A percentile compares a stretch with the other conserved stretches of the same genome.
Conservation (phyloP, 1,140 invertebrate genomes). For the Aricia agestis region DNA sequence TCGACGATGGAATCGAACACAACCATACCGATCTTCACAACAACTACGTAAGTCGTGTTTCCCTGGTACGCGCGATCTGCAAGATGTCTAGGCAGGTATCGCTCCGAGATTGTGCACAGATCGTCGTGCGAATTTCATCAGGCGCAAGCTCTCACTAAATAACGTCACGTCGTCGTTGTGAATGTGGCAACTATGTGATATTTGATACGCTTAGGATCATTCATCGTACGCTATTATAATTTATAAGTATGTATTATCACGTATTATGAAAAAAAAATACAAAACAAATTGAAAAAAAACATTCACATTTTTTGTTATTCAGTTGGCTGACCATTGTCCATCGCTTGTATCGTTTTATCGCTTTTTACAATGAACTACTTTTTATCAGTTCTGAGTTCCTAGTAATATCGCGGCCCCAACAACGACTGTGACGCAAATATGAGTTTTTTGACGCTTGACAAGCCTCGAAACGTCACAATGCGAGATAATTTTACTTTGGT, state of each 20-base stretch:
- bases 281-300: too few species aligned
- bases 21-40: conserved; percentile 85
- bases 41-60: conserved; percentile 85
- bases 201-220: too few species aligned
- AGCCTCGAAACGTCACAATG: neutral
- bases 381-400: conserved; percentile 32
- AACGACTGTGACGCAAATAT: conserved; percentile 32
- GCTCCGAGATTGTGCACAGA: neutral
- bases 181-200: too few species aligned
- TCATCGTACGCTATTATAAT: too few species aligned
- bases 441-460: neutral
- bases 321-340: neutral
- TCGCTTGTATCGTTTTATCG: neutral
- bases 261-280: too few species aligned
- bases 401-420: conserved; percentile 59
- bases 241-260: too few species aligned
- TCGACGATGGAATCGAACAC: conserved; percentile 92
- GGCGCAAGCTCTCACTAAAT: too few species aligned
- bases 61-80: conserved; percentile 43
- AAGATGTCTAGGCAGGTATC: conserved; percentile 16
- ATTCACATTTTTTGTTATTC: too few species aligned
- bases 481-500: conserved; percentile 21
- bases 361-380: neutral
- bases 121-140: neutral
- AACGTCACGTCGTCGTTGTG: too few species aligned